Evolutionary conservation across 1,140 invertebrate species (phyloP).

Genomic region (Sminthurides bifidus): DNA sequence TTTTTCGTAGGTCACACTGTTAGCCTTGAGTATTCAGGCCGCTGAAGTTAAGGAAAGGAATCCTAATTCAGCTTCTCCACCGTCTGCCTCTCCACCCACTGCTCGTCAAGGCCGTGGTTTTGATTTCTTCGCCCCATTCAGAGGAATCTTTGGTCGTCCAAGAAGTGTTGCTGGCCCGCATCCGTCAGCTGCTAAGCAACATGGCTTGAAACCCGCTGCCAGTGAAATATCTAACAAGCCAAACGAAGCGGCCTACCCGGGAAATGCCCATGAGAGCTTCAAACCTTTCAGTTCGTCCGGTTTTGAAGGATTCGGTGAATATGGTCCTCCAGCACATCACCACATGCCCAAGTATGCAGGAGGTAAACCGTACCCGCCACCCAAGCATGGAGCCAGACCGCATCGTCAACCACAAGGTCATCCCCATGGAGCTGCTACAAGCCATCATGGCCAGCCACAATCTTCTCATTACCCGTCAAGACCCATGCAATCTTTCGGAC

Average conservation of each 20-base stretch:
- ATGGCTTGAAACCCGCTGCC: slow-evolving; percentile 4
- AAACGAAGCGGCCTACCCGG: not conserved
- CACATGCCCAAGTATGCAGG: too few relatives aligned
- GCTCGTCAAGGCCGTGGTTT: slow-evolving; percentile 13
- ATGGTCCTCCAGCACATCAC: not conserved
- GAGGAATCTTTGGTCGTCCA: slow-evolving; percentile 13
- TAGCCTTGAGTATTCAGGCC: too few relatives aligned
- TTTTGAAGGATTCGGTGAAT: not conserved
- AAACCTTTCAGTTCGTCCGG: not conserved
- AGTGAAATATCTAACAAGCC: slow-evolving; percentile 4
- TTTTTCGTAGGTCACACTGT: too few relatives aligned
- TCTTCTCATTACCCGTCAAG: not conserved
- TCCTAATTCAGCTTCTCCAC: too few relatives aligned
- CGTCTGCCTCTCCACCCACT: too few relatives aligned
- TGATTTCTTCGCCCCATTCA: slow-evolving; percentile 20
- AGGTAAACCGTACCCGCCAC: too few relatives aligned
- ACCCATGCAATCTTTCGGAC: too few relatives aligned
- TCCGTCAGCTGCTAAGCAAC: not conserved
- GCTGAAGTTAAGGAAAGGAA: too few relatives aligned
- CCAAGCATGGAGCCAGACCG: not conserved
- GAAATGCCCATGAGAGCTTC: not conserved
- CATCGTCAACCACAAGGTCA: not conserved
- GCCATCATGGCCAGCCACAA: not conserved
- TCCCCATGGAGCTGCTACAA: not conserved
- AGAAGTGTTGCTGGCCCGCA: not conserved